Evolutionary conservation across 2,113 vertebrate genomes (phyloP).

Genomic region (Gopherus flavomarginatus): DNA sequence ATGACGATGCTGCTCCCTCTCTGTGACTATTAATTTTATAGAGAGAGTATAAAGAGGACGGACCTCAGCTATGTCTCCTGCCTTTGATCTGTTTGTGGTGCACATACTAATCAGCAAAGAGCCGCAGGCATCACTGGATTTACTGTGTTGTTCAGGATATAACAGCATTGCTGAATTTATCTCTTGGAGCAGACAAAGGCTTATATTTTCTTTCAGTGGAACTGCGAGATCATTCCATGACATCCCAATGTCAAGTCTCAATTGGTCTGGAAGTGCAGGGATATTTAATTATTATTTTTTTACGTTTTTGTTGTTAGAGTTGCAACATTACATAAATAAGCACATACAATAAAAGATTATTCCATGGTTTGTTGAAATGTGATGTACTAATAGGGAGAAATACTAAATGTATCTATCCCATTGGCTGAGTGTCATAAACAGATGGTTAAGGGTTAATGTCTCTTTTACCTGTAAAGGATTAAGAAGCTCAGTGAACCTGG

Average conservation of each 20-base stretch:
- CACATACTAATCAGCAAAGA: background rate
- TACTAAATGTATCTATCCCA: background rate
- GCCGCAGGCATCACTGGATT: conserved; percentile 24
- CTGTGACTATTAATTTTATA: conserved; percentile 64
- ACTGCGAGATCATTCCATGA: background rate
- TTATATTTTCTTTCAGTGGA: background rate
- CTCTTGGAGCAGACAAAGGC: conserved; percentile 29
- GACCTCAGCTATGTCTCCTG: background rate
- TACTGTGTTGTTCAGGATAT: fast-evolving
- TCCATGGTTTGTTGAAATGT: background rate
- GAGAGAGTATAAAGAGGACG: conserved; percentile 31
- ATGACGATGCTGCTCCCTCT: background rate
- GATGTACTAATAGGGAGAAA: background rate
- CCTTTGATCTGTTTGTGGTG: conserved; percentile 63
- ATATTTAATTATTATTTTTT: background rate
- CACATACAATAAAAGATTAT: background rate
- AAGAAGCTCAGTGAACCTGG: no score
- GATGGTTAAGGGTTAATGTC: no score
- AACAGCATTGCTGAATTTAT: background rate
- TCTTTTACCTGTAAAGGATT: no score
- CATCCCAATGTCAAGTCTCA: background rate
- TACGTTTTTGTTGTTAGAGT: background rate
- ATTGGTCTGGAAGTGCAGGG: background rate
- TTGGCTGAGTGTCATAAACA: background rate
- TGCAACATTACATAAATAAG: background rate